Evolutionary conservation across 1,140 invertebrate species (phyloP).

Genomic region (Zaprionus lachaisei): DNA sequence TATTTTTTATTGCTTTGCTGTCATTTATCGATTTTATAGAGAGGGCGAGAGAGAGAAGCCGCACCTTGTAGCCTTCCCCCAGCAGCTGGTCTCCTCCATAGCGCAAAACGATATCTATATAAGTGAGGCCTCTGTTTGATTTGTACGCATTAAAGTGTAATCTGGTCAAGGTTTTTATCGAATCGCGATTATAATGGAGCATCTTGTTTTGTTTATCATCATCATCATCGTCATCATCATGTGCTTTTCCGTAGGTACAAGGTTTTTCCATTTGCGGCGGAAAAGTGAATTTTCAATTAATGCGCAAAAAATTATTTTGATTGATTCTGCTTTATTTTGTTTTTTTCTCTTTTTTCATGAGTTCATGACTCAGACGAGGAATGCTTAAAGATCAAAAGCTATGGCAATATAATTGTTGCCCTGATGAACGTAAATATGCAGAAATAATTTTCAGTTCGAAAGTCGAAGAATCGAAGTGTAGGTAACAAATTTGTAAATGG

Average conservation of each 20-base stretch:
- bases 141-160: slow-evolving; percentile 75
- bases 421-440: slow-evolving; percentile 6
- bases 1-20: slow-evolving; percentile 75
- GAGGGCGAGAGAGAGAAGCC: slow-evolving; percentile 12
- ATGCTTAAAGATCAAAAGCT: slow-evolving; percentile 33
- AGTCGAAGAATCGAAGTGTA: neutral
- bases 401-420: slow-evolving; percentile 30
- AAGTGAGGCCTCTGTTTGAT: slow-evolving; percentile 64
- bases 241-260: slow-evolving; percentile 2
- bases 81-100: slow-evolving; percentile 20
- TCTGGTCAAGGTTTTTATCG: slow-evolving; percentile 74
- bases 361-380: slow-evolving; percentile 49
- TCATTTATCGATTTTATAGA: slow-evolving; percentile 79
- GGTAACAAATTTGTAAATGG: neutral
- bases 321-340: slow-evolving; percentile 44
- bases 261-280: slow-evolving; percentile 20
- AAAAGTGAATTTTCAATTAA: slow-evolving; percentile 36
- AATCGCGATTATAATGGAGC: slow-evolving; percentile 30
- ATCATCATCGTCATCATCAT: slow-evolving; percentile 30
- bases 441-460: slow-evolving; percentile 1
- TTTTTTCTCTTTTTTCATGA: slow-evolving; percentile 13
- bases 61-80: slow-evolving; percentile 29
- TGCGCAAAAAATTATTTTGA: slow-evolving; percentile 29
- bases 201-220: slow-evolving; percentile 65
- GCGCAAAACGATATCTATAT: slow-evolving; percentile 59